phyloP scores from a whole-genome alignment of 30 jellyfish, hydroid and myxozoan genomes.

The Aurelia coerulea region DNA sequence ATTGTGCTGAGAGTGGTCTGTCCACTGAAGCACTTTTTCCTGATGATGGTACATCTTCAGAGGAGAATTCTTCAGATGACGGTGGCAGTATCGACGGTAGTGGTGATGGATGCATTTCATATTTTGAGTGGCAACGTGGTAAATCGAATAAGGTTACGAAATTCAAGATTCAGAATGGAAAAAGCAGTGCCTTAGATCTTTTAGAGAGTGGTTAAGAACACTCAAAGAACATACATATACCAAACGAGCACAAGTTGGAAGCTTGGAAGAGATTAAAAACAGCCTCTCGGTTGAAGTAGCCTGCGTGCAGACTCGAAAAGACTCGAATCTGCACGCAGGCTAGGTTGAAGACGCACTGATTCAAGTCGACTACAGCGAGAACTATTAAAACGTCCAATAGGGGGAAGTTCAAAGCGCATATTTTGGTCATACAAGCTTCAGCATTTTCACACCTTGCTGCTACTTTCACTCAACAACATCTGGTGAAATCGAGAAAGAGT shows the following conservation, averaged over 20 bases:
- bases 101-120: constrained; percentile 20
- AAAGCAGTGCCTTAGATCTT: constrained; percentile 1
- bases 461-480: not conserved
- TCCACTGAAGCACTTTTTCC: too few species aligned
- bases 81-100: not conserved
- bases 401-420: constrained; percentile 52
- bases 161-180: not conserved
- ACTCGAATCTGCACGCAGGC: too few species aligned
- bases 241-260: constrained; percentile 30
- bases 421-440: constrained; percentile 31
- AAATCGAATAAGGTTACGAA: constrained; percentile 27
- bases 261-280: constrained; percentile 12
- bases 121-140: constrained; percentile 11
- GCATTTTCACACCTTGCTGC: too few species aligned
- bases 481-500: not conserved
- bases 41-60: not conserved
- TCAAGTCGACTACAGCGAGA: constrained; percentile 53
- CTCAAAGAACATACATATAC: constrained; percentile 39
- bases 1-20: too few species aligned
- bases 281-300: not conserved
- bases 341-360: constrained; percentile 8
- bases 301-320: too few species aligned
- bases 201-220: not conserved
- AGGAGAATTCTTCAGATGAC: constrained; percentile 17
- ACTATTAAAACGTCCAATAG: constrained; percentile 30